Evolutionary conservation across 2,797 vertebrate species (phyloP), one percentile per base, ranked within the genome.

Genomic region (Scolopax bukidnonensis): DNA sequence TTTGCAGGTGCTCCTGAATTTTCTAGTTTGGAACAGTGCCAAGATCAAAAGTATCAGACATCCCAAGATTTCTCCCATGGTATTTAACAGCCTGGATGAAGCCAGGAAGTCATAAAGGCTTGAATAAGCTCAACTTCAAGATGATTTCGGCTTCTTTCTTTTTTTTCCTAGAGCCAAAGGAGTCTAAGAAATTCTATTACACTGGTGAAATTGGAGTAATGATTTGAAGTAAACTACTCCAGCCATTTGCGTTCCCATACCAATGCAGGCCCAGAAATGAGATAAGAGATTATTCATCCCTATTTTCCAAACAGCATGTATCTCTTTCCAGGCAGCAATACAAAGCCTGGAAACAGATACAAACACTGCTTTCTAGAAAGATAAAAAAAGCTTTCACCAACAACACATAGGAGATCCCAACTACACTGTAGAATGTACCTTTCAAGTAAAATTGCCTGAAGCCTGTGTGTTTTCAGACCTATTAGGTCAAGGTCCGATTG

Each of bases 401-500:
- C 24, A 41, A 69, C 59, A 85, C 0, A 3, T 84, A 61, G 80
- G 81, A 96, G 30, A 40, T 33, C 40, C 5, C 24, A 81, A n/a
- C 57, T 80, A 68, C 25, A 24, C 47, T 78, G 11, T 33, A n/a
- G 2, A 1, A 59, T 10, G 11, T 45, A 75, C 51, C 50, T 89
- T 87, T 87, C 45, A 57, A 83, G 32, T 56, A 51, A 82, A 74
- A 69, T 40, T 73, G 28, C 64, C 78, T 75, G 47, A 78, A 95
- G 85, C 47, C 41, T 54, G 16, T 84, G 32, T 70, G 28, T 77
- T 94, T 92, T 87, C 68, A 93, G 47, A 67, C 25, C 45, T n/a
- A 53, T 94, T 94, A 87, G 57, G 86, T 87, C 50, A 69, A 69
- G 63, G 43, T 47, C 47, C 38, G 50, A 95, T 83, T 94, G 69